Percentiles rank a stretch among this genome's conserved stretches.
Conservation (phyloP, 92 coral and sea anemone genomes). For the Phymanthus crucifer region DNA sequence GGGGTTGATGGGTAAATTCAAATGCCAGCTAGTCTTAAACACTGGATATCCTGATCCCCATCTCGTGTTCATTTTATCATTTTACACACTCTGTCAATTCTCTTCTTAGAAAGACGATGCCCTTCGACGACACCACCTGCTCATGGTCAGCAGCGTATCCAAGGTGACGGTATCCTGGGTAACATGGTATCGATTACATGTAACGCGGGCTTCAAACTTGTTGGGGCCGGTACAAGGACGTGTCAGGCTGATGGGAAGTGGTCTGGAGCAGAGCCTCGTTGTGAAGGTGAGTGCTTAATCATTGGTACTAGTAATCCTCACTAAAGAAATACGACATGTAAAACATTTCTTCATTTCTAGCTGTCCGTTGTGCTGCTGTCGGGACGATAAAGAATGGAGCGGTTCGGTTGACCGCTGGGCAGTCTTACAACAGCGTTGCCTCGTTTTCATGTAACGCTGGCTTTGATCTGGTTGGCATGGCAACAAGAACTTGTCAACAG, state of each 20-base stretch:
- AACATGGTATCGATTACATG: constrained; percentile 73
- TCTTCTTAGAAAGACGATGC: constrained; percentile 70
- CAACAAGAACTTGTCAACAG: constrained; percentile 67
- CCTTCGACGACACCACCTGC: constrained; percentile 62
- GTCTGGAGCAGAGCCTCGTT: constrained; percentile 94
- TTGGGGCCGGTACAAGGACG: constrained; percentile 65
- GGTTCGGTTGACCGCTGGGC: constrained; percentile 60
- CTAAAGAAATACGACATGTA: not conserved
- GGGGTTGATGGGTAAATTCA: too few species aligned
- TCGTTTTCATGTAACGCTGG: constrained; percentile 68
- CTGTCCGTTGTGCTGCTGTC: constrained; percentile 70
- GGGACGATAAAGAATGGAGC: constrained; percentile 77
- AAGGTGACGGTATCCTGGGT: constrained; percentile 84
- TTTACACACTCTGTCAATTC: not conserved
- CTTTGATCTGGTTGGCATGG: constrained; percentile 64
- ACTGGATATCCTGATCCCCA: too few species aligned
- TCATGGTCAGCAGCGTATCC: constrained; percentile 63
- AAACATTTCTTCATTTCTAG: constrained; percentile 26
- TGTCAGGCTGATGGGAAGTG: constrained; percentile 86
- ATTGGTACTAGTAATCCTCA: not conserved
- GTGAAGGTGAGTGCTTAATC: constrained; percentile 58
- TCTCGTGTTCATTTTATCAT: not conserved
- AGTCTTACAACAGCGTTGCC: constrained; percentile 70
- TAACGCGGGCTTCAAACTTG: constrained; percentile 64
- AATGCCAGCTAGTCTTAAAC: too few species aligned